These are phyloP conservation scores for Tiliqua scincoides DNA, from an alignment of 2,113 vertebrate species.

Conservation along the genomic window DNA sequence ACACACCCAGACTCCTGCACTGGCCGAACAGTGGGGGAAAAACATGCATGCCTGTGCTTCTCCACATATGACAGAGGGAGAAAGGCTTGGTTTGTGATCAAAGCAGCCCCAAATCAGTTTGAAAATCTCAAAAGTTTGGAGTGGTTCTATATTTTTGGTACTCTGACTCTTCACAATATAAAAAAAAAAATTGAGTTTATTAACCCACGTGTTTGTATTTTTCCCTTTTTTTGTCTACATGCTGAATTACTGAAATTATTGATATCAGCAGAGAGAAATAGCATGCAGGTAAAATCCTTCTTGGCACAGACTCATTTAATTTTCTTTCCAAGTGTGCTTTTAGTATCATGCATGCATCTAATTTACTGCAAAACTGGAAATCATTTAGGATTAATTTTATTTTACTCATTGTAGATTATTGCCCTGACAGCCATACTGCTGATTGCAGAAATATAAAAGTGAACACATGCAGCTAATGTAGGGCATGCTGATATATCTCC, in stretches of 20 bases:
- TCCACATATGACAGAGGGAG: too few species aligned
- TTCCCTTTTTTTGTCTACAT: neutral
- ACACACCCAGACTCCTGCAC: too few species aligned
- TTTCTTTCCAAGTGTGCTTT: constrained; percentile 28
- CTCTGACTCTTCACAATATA: neutral
- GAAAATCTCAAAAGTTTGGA: too few species aligned
- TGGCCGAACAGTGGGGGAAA: too few species aligned
- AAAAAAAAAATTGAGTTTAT: neutral
- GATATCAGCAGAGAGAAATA: constrained; percentile 27
- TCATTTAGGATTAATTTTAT: constrained; percentile 25
- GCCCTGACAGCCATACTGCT: neutral
- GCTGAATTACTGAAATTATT: neutral
- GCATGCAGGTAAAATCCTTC: neutral
- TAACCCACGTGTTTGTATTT: neutral
- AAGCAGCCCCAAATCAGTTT: neutral
- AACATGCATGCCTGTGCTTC: too few species aligned
- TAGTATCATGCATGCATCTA: neutral
- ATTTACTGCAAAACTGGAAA: constrained; percentile 21
- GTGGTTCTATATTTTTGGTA: neutral
- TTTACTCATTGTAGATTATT: constrained; percentile 27
- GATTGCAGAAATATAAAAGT: constrained; percentile 10
- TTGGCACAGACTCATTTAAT: constrained; percentile 22
- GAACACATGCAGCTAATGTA: constrained; percentile 29
- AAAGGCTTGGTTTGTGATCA: too few species aligned
- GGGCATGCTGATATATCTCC: neutral